Evolutionary conservation across 2,797 vertebrate species (phyloP), one percentile per base, ranked within the genome.

Genomic region (Acomys russatus): DNA sequence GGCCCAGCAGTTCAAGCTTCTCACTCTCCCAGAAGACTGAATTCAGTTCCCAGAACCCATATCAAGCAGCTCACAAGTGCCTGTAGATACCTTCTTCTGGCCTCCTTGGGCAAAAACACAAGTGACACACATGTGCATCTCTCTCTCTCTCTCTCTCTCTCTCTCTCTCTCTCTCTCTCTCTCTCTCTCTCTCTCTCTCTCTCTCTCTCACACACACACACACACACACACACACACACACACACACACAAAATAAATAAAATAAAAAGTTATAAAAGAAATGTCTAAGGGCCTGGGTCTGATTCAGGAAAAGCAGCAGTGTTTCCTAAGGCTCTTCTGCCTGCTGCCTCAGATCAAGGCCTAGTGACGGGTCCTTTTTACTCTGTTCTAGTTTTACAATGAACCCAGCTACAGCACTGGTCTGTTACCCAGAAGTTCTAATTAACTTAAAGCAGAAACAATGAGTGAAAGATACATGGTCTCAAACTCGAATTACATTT

Each of bases 361-460:
- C 76, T 73, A 54, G 38, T 44, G 64, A 80, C 68, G 64, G 64
- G 7, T 44, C 77, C 77, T 71, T 82, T 63, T 90, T 68, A 35
- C 44, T 83, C 33, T 23, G 8, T 14, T n/a, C 4, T 64, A 82
- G 44, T 82, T 84, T 93, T 35, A 49, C 38, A 68, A 83, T 1
- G 85, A 76, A 10, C 10, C 56, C 44, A 38, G 49, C 20, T 7
- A 23, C 38, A 51, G 66, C 33, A 78, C 23, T 64, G 63, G 49
- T 70, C 92, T 94, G 79, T 85, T 86, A 70, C 54, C 83, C 77
- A 83, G 38, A 76, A 96, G 64, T 17, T 61, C 87, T 44, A 59
- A n/a, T 80, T 80, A 95, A 78, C 74, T 90, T 90, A 90, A 87
- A 76, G 49, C 70, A 92, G 93, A 96, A 94, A 92, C 77, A 92